Base-by-base conservation (phyloP, 2,113 vertebrate species). In the Aegithalos caudatus region DNA sequence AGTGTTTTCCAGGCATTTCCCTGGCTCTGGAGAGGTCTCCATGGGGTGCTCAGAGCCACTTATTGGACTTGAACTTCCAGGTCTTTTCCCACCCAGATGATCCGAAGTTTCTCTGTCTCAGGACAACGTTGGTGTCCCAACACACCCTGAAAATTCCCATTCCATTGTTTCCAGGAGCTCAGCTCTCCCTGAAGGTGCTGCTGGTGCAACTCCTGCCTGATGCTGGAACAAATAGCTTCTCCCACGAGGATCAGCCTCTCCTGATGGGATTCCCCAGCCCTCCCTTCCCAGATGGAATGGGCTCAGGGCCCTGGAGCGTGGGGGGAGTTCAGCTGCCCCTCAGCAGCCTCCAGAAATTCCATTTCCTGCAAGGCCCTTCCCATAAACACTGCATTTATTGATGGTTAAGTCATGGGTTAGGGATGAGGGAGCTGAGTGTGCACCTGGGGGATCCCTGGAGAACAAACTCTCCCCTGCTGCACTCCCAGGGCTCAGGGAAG, bases 401-500 rank as follows among this genome's bases (percentile, higher is more conserved):
- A 56, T 48, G 42, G 66, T 61, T 73, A 61, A 80, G 82, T 65
- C 40, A 45, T 14, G 76, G 80, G 3, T 18, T 12, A 1, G 28
- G 47, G 54, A 22, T 42, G 56, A 51, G n/a, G 62, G 73, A 48
- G 28, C n/a, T 61, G 9, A 14, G 50, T 13, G 69, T 73, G 22
- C 7, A 12, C 22, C 66, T n/a, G 22, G 0, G 0, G 1, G 74
- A 24, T 25, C 69, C 9, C 20, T 6, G 40, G 61, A 45, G 58
- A 67, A 42, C 18, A 12, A 90, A 38, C 22, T 44, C 28, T 37
- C 31, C 37, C 22, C 40, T 33, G 20, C 10, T 18, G 11, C 62
- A 28, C 31, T 85, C 44, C 16, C 16, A 12, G 56, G 42, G 21
- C 53, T 2, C 4, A 15, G 50, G 47, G 72, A 35, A 57, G 65